phyloP scores from a whole-genome alignment of 1,140 invertebrate genomes.

The Papilio machaon region DNA sequence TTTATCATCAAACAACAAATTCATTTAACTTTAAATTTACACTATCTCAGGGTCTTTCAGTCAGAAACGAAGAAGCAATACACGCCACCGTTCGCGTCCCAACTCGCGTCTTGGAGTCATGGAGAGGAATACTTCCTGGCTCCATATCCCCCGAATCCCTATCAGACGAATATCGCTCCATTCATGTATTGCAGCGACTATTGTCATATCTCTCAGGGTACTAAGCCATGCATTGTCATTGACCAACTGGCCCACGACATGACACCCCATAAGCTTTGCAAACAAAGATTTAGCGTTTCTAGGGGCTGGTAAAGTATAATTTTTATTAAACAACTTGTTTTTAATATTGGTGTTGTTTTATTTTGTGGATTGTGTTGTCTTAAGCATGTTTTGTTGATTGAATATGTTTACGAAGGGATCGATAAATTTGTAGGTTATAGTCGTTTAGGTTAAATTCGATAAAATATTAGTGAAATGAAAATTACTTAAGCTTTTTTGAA shows the following conservation, averaged over 20 bases:
- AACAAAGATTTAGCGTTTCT: conserved; percentile 61
- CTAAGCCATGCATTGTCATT: conserved; percentile 62
- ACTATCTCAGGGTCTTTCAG: conserved; percentile 63
- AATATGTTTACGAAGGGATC: too few relatives aligned
- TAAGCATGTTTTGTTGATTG: too few relatives aligned
- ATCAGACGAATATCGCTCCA: conserved; percentile 70
- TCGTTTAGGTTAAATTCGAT: not conserved
- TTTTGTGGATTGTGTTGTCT: not conserved
- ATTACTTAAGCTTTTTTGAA: not conserved
- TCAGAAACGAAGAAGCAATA: conserved; percentile 71
- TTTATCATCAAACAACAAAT: too few relatives aligned
- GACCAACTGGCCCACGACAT: conserved; percentile 59
- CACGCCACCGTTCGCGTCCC: conserved; percentile 62
- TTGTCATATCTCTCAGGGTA: conserved; percentile 69
- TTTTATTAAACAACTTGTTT: not conserved
- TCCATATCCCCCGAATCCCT: conserved; percentile 68
- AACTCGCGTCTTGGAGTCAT: conserved; percentile 63
- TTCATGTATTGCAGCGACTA: conserved; percentile 79
- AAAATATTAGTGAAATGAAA: not conserved
- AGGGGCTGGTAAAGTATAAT: conserved; percentile 47
- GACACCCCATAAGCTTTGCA: conserved; percentile 54
- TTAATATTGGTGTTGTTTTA: not conserved
- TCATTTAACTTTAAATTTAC: conserved; percentile 16
- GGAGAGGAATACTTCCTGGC: conserved; percentile 65
- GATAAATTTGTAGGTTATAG: too few relatives aligned